Evolutionary conservation across 2,113 vertebrate genomes (phyloP).

Genomic region (Tachysurus fulvidraco): DNA sequence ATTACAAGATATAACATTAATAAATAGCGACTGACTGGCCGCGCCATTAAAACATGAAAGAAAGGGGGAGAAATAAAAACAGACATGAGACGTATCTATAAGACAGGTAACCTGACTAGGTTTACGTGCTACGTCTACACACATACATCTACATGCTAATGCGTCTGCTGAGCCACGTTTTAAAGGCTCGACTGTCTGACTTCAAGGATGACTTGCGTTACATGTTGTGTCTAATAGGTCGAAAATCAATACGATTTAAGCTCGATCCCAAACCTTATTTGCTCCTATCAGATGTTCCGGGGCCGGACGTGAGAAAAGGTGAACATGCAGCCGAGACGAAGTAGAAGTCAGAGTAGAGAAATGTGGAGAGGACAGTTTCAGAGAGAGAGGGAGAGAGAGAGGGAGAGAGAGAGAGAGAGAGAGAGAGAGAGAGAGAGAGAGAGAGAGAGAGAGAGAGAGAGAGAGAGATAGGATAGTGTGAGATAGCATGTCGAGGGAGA

Average conservation of each 20-base stretch:
- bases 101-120: not conserved
- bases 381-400: not conserved
- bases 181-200: not conserved
- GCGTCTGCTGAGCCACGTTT: not conserved
- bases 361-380: not conserved
- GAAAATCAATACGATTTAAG: conserved; percentile 23
- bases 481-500: no score
- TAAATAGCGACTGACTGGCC: not conserved
- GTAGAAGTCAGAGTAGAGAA: not conserved
- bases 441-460: not conserved
- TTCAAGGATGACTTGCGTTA: conserved; percentile 1
- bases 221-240: conserved; percentile 9
- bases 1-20: not conserved
- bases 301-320: not conserved
- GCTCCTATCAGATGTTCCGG: conserved; percentile 11
- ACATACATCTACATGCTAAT: not conserved
- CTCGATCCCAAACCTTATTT: conserved; percentile 32
- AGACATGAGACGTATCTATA: no score
- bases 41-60: not conserved
- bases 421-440: not conserved
- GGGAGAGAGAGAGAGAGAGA: not conserved
- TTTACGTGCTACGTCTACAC: not conserved
- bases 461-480: no score
- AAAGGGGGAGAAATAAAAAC: not conserved
- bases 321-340: not conserved